Evolutionary conservation across 2,797 vertebrate species (phyloP).

Genomic region (Geotrypetes seraphini): DNA sequence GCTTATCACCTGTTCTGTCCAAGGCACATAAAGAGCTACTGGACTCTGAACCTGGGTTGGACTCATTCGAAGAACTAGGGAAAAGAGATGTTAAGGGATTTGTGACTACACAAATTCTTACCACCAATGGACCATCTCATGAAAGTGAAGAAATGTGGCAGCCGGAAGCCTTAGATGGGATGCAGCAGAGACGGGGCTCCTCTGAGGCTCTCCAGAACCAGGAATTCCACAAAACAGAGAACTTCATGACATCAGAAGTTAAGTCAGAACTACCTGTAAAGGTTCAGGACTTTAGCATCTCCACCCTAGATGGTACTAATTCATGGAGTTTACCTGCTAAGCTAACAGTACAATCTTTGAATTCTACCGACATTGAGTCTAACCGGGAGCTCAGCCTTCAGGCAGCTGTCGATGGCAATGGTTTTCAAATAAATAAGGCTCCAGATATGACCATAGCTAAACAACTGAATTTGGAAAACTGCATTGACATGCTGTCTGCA

Average conservation of each 20-base stretch:
- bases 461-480: conserved; percentile 78
- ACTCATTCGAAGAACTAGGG: rapidly evolving
- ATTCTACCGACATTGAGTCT: neutral
- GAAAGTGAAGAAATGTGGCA: neutral
- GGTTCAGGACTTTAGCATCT: conserved; percentile 9
- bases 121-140: neutral
- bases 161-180: rapidly evolving
- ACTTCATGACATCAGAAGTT: conserved; percentile 56
- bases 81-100: too few relatives aligned
- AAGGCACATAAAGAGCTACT: rapidly evolving
- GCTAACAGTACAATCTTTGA: conserved; percentile 10
- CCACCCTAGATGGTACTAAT: neutral
- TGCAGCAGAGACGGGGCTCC: rapidly evolving
- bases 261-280: conserved; percentile 52
- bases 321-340: neutral
- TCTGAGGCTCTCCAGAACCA: rapidly evolving
- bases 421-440: conserved; percentile 30
- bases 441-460: conserved; percentile 31
- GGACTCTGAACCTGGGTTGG: neutral
- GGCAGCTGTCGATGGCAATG: conserved; percentile 32
- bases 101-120: rapidly evolving
- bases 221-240: conserved; percentile 49
- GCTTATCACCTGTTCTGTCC: neutral
- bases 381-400: conserved; percentile 15
- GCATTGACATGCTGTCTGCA: conserved; percentile 59